Conservation (phyloP, 2,113 vertebrate species). For the Cricetomys ansorgei region DNA sequence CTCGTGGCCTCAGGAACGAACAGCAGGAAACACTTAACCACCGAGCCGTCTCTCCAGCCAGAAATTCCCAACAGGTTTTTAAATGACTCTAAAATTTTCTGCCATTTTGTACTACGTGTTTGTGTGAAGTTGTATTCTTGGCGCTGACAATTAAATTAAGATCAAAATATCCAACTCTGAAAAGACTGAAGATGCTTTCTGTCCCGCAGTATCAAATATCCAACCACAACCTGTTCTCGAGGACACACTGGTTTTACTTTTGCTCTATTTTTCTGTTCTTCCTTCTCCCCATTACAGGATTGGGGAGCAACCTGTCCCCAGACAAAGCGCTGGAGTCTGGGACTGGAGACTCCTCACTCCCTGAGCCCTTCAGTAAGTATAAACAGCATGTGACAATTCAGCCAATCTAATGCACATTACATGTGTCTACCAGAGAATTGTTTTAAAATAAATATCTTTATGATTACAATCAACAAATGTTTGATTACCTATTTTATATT, state of each 20-base stretch:
- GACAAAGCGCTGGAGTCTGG: neutral
- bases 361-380: neutral
- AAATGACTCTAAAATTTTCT: neutral
- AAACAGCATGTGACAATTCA: neutral
- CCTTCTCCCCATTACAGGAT: neutral
- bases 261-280: neutral
- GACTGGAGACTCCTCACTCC: neutral
- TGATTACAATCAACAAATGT: neutral
- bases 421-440: neutral
- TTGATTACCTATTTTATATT: neutral
- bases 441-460: neutral
- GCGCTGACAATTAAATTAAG: neutral
- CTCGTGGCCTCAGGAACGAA: neutral
- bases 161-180: neutral
- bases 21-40: neutral
- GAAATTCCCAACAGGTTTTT: neutral
- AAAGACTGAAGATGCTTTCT: neutral
- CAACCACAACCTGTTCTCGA: neutral
- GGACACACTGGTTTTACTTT: neutral
- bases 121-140: neutral
- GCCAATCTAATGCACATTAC: neutral
- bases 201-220: neutral
- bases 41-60: neutral
- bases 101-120: neutral
- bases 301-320: neutral